phyloP scores from a whole-genome alignment of 1,140 invertebrate species.

The Papilio aristodemus region DNA sequence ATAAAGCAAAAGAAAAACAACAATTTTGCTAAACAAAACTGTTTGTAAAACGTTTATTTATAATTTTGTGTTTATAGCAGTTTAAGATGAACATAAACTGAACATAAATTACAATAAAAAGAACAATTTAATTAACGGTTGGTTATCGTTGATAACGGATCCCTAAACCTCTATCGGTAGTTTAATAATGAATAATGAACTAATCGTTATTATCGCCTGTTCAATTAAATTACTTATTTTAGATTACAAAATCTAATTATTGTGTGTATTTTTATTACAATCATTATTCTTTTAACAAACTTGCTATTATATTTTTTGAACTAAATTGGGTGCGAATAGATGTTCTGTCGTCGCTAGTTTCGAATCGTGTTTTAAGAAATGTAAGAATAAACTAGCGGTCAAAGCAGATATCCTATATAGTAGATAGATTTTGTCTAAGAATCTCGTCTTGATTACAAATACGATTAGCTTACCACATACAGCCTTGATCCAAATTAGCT shows the following conservation, averaged over 20 bases:
- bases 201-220: neutral
- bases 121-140: neutral
- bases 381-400: no score
- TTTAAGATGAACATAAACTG: no score
- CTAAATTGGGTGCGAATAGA: no score
- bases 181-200: slow-evolving; percentile 3
- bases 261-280: neutral
- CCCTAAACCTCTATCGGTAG: neutral
- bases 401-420: no score
- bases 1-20: no score
- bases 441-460: neutral
- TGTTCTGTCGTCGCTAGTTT: no score
- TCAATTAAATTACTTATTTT: slow-evolving; percentile 7
- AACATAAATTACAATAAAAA: neutral
- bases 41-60: no score
- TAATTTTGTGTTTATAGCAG: no score
- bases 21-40: no score
- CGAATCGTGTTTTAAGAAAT: no score
- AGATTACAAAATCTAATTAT: neutral
- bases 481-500: neutral
- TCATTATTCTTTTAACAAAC: neutral
- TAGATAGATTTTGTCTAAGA: no score
- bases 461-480: neutral
- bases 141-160: neutral
- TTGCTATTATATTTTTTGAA: no score